Percentiles rank a stretch among this genome's conserved stretches.
These are phyloP conservation scores for Panurus biarmicus DNA, from an alignment of 2,113 vertebrate genomes.

Conservation along the genomic window DNA sequence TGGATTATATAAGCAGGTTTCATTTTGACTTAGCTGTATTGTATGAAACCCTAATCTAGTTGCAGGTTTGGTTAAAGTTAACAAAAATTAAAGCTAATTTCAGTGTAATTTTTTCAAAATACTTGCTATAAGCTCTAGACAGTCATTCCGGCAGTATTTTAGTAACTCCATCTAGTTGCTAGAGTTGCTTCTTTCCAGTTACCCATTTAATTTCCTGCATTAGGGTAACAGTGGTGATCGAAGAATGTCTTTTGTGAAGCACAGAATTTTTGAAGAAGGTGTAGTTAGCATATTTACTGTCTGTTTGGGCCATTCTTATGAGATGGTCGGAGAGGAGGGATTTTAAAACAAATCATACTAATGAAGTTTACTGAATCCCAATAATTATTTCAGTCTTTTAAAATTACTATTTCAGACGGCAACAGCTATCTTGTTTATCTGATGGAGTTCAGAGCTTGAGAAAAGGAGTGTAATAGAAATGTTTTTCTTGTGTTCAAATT, in stretches of 20 bases:
- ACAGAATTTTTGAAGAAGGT: neutral
- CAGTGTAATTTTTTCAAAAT: neutral
- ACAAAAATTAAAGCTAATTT: neutral
- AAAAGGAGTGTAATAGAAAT: neutral
- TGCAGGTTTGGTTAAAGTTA: neutral
- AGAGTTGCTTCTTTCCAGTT: neutral
- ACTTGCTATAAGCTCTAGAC: neutral
- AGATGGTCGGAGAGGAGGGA: neutral
- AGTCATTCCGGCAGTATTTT: neutral
- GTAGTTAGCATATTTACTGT: neutral
- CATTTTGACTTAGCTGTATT: neutral
- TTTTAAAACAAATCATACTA: neutral
- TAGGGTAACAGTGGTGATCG: neutral
- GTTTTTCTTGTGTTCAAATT: neutral
- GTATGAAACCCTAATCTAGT: neutral
- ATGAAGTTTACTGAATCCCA: neutral
- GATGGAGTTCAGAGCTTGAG: neutral
- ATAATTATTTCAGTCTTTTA: neutral
- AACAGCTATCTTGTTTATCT: neutral
- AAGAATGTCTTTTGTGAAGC: neutral
- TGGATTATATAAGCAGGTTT: neutral
- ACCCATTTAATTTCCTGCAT: neutral
- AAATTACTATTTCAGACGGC: neutral
- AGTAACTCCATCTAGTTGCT: neutral
- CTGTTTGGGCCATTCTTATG: neutral